These are phyloP conservation scores for Sarcophaga carnaria DNA, from an alignment of 2,888 invertebrate species.

Conservation along the genomic window DNA sequence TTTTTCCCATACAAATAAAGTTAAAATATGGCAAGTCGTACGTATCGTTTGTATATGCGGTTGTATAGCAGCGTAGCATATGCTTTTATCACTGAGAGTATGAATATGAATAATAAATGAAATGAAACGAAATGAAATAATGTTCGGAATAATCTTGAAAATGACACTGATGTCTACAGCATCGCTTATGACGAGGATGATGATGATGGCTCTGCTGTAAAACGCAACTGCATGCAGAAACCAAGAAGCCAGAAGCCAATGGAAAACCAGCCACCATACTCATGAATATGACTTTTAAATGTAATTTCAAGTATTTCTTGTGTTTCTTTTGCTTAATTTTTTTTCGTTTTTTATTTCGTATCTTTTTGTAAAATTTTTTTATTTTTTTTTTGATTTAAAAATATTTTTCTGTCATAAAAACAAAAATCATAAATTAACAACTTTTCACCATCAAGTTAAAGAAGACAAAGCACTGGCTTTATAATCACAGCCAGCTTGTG, in stretches of 20 bases:
- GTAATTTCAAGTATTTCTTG: constrained; percentile 59
- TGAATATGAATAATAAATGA: neutral
- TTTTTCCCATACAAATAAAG: constrained; percentile 50
- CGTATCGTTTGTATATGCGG: neutral
- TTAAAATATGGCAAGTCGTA: constrained; percentile 52
- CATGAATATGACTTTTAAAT: constrained; percentile 55
- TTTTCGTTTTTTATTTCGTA: constrained; percentile 10
- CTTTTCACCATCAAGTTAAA: constrained; percentile 52
- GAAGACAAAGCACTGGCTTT: neutral
- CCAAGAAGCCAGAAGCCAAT: constrained; percentile 23
- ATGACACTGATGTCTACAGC: constrained; percentile 53
- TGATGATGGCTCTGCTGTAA: constrained; percentile 27
- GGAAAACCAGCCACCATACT: constrained; percentile 36
- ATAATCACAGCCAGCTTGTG: neutral
- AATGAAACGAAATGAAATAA: neutral
- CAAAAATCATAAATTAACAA: constrained; percentile 70
- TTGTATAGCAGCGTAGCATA: no score
- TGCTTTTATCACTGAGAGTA: neutral
- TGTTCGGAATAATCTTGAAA: constrained; percentile 46
- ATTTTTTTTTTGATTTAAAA: constrained; percentile 5
- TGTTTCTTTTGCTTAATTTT: constrained; percentile 8
- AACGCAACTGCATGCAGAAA: neutral
- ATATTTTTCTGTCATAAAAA: constrained; percentile 66
- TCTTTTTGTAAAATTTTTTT: constrained; percentile 10
- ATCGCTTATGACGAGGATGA: constrained; percentile 14